Base-by-base conservation (phyloP, 2,797 vertebrate genomes). In the Buceros bicornis region DNA sequence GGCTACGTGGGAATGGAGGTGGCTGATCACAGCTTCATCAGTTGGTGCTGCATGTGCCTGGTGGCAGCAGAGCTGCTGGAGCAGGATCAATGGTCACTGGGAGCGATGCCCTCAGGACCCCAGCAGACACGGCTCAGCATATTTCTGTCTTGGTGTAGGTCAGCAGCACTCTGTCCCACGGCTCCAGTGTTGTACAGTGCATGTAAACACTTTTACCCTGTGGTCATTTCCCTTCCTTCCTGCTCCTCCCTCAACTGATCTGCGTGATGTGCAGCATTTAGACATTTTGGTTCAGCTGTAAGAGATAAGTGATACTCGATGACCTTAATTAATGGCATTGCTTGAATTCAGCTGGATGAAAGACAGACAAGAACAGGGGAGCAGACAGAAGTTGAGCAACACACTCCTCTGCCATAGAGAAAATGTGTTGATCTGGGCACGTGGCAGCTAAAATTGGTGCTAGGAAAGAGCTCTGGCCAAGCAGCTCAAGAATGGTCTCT, bases 21-120 rank as follows among this genome's bases (percentile, higher is more conserved):
- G 48, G 24, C 53, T 47, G n/a, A n/a, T 53, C 17, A 42, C 31
- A 7, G 14, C 31, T 51, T 43, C 65, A 45, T 37, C 43, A 53
- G 24, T 40, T 56, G 53, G 43, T n/a, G 67, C 16, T 54, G 20
- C 50, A 37, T 0, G 1, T n/a, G n/a, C 16, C 35, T 0, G 6
- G 22, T 42, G 45, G 20, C 50, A 71, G 42, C 29, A n/a, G 48
- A 56, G 22, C 47, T 60, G n/a, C 53, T 71, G 69, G 19, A 69
- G 50, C 16, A 48, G 45, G 69, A 45, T 31, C 65, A 67, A 4
- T 13, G 28, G 2, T 24, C 1, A 0, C n/a, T 45, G 33, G 33
- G 24, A 89, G 3, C 0, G 1, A 43, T 2, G 2, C 15, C n/a
- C 29, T 37, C 2, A 8, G 31, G 26, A 37, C 6, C 13, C 22